Conservation (phyloP, 1,140 invertebrate genomes). For the Caenorhabditis remanei region DNA sequence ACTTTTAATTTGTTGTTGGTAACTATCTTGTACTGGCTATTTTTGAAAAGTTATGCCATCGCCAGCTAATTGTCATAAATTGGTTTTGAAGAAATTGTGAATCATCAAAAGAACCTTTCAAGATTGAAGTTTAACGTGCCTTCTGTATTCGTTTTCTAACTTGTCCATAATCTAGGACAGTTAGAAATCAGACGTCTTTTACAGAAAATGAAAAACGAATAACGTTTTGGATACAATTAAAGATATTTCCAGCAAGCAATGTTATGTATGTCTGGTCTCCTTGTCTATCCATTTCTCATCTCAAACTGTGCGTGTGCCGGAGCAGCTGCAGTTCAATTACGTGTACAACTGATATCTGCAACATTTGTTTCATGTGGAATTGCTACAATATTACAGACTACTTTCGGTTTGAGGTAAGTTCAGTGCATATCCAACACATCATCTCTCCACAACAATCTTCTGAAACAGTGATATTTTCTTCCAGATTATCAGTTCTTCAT, state of each 20-base stretch:
- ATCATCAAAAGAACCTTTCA: too few relatives aligned
- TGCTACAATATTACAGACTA: conserved; percentile 60
- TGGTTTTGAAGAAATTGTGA: too few relatives aligned
- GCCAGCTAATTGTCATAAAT: not conserved
- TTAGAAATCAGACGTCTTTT: not conserved
- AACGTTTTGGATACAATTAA: not conserved
- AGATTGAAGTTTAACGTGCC: too few relatives aligned
- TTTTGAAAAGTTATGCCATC: too few relatives aligned
- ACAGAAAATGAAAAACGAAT: not conserved
- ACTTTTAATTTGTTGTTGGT: too few relatives aligned
- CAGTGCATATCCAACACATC: too few relatives aligned
- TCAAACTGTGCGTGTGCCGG: conserved; percentile 65
- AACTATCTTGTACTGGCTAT: too few relatives aligned
- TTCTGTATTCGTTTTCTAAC: not conserved
- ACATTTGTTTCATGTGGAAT: conserved; percentile 66
- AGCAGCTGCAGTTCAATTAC: conserved; percentile 43
- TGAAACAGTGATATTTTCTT: not conserved
- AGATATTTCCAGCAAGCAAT: conserved; percentile 62
- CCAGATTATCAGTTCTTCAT: conserved; percentile 65
- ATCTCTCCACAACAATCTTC: too few relatives aligned
- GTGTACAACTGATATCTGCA: conserved; percentile 66
- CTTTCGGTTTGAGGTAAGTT: conserved; percentile 36
- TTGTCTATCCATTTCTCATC: conserved; percentile 64
- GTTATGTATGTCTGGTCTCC: conserved; percentile 65
- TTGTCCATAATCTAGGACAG: not conserved